Evolutionary conservation across 2,113 vertebrate genomes (phyloP), one percentile per base, ranked within the genome.

Genomic region (Plectropomus leopardus): DNA sequence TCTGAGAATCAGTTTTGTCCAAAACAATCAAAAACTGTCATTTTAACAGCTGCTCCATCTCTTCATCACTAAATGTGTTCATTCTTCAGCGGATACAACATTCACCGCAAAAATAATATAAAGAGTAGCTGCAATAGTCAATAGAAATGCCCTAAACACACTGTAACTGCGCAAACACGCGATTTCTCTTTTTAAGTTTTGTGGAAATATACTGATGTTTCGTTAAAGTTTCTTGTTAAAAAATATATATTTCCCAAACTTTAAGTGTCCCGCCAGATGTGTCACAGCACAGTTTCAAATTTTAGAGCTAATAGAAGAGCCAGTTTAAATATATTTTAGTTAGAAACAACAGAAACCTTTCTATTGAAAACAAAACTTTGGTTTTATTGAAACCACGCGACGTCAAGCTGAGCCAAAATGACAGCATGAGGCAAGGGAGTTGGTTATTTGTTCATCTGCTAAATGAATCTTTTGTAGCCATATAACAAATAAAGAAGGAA

Each of bases 341-440:
- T 40, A 40, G 34, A 26, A 34, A 10, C 36, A 40, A 71, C 34
- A 57, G 67, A 66, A 23, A 64, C 44, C 23, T 51, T 72, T 67
- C 19, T n/a, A 60, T 26, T 73, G 10, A 47, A 63, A 78, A 82
- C 15, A 64, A 70, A 58, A 34, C 48, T 3, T 30, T 1, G 30
- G 0, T 32, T 28, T 2, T 30, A 80, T 85, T 59, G 36, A 69
- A 82, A 78, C 71, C 72, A 76, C 65, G 9, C 42, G 34, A 59
- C 9, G 30, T 57, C 5, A 21, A 32, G 4, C 50, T 48, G 57
- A 23, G 53, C 9, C 42, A 67, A 24, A 65, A 79, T 44, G 16
- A 65, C 45, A 74, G 54, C 61, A 70, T 11, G 19, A 26, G n/a
- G 53, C 40, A 26, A 3, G 0, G n/a, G 23, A 26, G n/a, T 10